Conservation (phyloP, 2,888 invertebrate species). For the Rambutsinella grinnellia region DNA sequence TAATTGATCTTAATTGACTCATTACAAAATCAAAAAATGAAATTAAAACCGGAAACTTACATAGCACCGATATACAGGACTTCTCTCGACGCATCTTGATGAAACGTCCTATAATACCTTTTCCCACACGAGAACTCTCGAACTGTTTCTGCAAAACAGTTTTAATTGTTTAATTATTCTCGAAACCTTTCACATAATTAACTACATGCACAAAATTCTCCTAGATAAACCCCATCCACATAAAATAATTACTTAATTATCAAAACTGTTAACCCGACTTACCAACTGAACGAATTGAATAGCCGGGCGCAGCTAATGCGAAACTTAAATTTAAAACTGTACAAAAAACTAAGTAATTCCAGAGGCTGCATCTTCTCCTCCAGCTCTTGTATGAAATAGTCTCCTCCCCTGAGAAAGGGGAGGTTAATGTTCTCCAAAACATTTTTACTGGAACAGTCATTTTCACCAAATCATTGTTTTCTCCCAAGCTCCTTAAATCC, state of each 20-base stretch:
- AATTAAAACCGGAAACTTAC: constrained; percentile 70
- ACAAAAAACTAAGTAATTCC: background rate
- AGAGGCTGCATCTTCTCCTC: constrained; percentile 24
- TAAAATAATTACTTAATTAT: background rate
- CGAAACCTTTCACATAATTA: constrained; percentile 1
- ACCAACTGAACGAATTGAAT: constrained; percentile 44
- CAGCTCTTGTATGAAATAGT: constrained; percentile 33
- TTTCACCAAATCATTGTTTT: constrained; percentile 3
- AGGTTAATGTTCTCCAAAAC: constrained; percentile 35
- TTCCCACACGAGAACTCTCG: constrained; percentile 89
- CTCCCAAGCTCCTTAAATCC: too few relatives aligned
- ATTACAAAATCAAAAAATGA: background rate
- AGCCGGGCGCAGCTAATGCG: constrained; percentile 26
- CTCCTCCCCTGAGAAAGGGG: constrained; percentile 41
- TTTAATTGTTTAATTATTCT: background rate
- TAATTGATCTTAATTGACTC: too few relatives aligned
- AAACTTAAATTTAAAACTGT: constrained; percentile 1
- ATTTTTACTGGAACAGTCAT: constrained; percentile 18
- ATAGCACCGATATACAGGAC: constrained; percentile 93
- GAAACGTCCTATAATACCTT: constrained; percentile 91
- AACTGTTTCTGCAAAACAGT: constrained; percentile 33
- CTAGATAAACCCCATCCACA: background rate
- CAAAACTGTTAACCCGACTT: constrained; percentile 1
- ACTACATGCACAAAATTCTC: too few relatives aligned
- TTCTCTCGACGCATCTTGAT: constrained; percentile 88